Percentiles rank a stretch among this genome's conserved stretches.
Conservation (phyloP, 1,140 invertebrate genomes). For the Antheraea mylitta region DNA sequence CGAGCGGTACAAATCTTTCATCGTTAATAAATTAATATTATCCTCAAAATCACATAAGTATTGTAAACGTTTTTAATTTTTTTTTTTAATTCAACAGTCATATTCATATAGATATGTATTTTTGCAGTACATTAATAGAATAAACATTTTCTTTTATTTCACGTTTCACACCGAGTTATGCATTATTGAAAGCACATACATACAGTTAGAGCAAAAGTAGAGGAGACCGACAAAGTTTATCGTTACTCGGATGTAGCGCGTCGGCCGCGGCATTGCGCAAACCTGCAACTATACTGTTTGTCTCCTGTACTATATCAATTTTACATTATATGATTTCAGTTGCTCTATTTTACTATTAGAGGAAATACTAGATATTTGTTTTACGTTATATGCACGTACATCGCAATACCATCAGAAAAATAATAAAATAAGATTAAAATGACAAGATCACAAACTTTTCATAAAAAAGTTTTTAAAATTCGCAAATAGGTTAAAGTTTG, state of each 20-base stretch:
- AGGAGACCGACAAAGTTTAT: conserved; percentile 73
- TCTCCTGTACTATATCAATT: too few species aligned
- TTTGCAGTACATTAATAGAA: not conserved
- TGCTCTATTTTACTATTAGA: too few species aligned
- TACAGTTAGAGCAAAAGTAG: conserved; percentile 13
- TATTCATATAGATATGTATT: not conserved
- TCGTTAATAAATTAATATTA: not conserved
- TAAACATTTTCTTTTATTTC: not conserved
- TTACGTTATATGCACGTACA: too few species aligned
- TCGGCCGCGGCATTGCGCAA: conserved; percentile 69
- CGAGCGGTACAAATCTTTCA: not conserved
- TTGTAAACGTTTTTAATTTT: not conserved
- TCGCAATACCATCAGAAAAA: too few species aligned
- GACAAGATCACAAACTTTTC: too few species aligned
- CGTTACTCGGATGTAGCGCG: conserved; percentile 67
- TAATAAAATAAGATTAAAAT: too few species aligned
- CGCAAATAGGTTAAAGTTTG: too few species aligned
- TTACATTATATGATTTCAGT: too few species aligned
- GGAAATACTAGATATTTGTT: too few species aligned
- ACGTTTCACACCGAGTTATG: not conserved
- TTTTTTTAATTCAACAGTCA: not conserved
- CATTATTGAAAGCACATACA: not conserved
- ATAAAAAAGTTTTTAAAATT: too few species aligned
- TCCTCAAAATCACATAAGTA: not conserved
- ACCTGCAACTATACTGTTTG: conserved; percentile 20